Evolutionary conservation across 2,797 vertebrate species (phyloP).

Genomic region (Toxotes lorentzi): DNA sequence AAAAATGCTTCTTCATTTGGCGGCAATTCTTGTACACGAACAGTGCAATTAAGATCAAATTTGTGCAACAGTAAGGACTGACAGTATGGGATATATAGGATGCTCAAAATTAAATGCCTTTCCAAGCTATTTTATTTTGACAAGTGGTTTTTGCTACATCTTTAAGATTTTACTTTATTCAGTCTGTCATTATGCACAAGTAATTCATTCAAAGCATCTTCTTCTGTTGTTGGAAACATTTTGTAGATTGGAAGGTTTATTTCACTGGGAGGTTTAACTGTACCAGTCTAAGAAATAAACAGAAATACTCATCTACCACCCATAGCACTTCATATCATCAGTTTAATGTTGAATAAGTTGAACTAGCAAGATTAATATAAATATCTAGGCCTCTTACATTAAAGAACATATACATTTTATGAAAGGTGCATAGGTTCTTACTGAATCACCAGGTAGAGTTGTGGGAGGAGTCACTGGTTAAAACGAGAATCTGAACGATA

Average conservation of each 20-base stretch:
- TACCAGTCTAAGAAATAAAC: too few relatives aligned
- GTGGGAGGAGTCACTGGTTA: too few relatives aligned
- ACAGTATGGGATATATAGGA: not conserved
- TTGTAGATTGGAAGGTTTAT: too few relatives aligned
- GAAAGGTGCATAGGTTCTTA: not conserved
- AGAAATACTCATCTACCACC: too few relatives aligned
- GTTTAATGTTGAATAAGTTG: not conserved
- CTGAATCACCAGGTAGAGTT: not conserved
- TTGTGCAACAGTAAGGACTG: conserved; percentile 6
- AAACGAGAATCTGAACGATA: too few relatives aligned
- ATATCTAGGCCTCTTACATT: not conserved
- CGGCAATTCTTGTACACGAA: conserved; percentile 37
- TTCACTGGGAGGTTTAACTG: too few relatives aligned
- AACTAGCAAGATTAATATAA: not conserved
- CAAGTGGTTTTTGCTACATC: not conserved
- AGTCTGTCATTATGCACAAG: not conserved
- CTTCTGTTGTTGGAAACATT: not conserved
- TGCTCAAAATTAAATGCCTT: not conserved
- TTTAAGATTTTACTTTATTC: not conserved
- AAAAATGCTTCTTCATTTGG: conserved; percentile 32
- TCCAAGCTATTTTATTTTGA: not conserved
- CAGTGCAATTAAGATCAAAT: conserved; percentile 36
- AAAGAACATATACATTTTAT: not conserved
- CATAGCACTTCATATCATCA: not conserved
- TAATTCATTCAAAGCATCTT: not conserved